Evolutionary conservation across 2,888 invertebrate species (phyloP).

Genomic region (Odontothrips loti): DNA sequence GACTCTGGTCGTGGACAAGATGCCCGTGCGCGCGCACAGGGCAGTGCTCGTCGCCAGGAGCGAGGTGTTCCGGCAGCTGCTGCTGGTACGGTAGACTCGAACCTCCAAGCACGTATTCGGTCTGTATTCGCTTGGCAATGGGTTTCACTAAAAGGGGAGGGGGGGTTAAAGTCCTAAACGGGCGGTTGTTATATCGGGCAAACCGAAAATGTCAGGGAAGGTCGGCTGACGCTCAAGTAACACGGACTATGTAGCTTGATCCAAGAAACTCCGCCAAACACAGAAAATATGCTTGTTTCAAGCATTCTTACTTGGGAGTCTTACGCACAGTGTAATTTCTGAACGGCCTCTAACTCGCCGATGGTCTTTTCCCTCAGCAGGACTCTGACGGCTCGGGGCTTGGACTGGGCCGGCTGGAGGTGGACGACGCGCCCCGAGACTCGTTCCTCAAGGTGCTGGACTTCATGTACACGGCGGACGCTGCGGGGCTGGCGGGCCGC

Average conservation of each 20-base stretch:
- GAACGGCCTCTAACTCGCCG: neutral
- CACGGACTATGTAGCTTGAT: no score
- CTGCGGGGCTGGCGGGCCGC: neutral
- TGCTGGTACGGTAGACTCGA: no score
- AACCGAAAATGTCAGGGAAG: no score
- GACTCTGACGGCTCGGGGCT: neutral
- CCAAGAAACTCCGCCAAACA: no score
- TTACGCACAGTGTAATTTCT: neutral
- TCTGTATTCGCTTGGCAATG: no score
- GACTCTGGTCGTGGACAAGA: neutral
- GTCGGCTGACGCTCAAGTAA: neutral
- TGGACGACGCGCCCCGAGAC: slow-evolving; percentile 14
- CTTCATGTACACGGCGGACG: slow-evolving; percentile 18
- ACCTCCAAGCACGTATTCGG: no score
- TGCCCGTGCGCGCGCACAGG: neutral
- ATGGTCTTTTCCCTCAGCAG: neutral
- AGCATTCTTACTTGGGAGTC: no score
- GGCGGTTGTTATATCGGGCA: no score
- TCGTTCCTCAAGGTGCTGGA: slow-evolving; percentile 13
- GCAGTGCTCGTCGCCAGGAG: slow-evolving; percentile 20
- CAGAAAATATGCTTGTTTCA: no score
- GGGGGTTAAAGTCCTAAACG: no score
- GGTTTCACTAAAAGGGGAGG: no score
- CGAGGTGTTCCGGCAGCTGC: neutral
- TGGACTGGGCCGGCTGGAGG: neutral